Percentiles rank a stretch among this genome's conserved stretches.
These are phyloP conservation scores for Lepidocolaptes lacrymiger DNA, from an alignment of 2,797 vertebrate species.

Conservation along the genomic window DNA sequence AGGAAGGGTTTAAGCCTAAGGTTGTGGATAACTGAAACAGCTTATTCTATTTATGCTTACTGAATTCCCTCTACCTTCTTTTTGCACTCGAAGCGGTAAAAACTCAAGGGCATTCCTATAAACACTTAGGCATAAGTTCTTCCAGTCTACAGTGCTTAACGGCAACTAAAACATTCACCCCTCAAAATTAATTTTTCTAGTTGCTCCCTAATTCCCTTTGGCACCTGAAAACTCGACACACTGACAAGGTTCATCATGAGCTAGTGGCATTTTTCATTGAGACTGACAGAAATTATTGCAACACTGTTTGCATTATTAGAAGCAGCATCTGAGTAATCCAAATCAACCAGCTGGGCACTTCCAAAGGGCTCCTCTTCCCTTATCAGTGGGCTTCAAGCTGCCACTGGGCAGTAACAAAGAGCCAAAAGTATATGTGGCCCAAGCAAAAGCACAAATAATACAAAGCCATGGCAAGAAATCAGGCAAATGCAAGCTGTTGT, in stretches of 20 bases:
- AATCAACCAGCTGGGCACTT: background rate
- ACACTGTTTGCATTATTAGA: background rate
- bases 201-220: background rate
- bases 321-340: background rate
- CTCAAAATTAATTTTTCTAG: background rate
- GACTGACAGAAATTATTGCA: background rate
- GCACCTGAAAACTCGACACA: background rate
- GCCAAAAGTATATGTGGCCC: background rate
- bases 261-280: background rate
- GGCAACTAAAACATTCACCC: background rate
- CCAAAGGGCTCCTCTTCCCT: background rate
- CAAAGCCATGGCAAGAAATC: constrained; percentile 32
- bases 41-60: background rate
- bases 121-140: background rate
- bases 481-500: constrained; percentile 44
- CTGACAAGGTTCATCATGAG: background rate
- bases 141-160: background rate
- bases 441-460: background rate
- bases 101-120: background rate
- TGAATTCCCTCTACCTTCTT: background rate
- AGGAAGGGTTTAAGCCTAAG: background rate
- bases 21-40: background rate
- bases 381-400: constrained; percentile 31
- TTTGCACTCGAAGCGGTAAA: background rate
- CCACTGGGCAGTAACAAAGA: background rate